Base-by-base conservation (phyloP, 2,797 vertebrate species). In the Dipus sagitta region DNA sequence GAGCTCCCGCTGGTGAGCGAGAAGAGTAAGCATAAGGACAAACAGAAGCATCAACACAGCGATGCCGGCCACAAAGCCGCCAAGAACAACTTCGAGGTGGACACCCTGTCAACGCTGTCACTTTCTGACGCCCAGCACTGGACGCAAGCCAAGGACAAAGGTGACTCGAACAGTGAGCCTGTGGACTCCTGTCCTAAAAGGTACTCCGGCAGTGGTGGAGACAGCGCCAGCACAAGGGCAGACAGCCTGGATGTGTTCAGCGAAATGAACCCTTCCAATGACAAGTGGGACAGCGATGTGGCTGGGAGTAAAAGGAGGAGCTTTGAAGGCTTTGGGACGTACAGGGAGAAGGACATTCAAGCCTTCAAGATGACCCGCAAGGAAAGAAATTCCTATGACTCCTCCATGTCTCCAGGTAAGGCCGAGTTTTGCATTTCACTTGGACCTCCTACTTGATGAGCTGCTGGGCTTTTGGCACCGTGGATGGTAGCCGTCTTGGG, bases 301-400 rank as follows among this genome's bases (percentile, higher is more conserved):
- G 98, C 97, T 84, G 98, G 98, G 96, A 98, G 97, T 98, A 99
- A 99, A 98, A 99, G 99, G 97, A 98, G 98, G 97, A 99, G 98
- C 93, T 98, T 99, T 84, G 97, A 99, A 97, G 99, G 99, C 88
- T 99, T 99, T 98, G 99, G 99, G 95, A 98, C 98, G 1, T 99
- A 98, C 98, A 98, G 98, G 98, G 99, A 99, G 97, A 99, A 99
- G 97, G 99, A 99, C 98, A 97, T 99, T 96, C 99, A 99, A 96
- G 98, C 99, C 90, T 99, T 99, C 98, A 99, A 99, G 97, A 98
- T 98, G 91, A 98, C 98, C 94, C 98, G 98, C 96, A 99, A 99
- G 96, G 99, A 99, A 85, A 98, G 98, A 97, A 98, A 87, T 96
- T 92, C 95, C 95, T 99, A 98, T 1, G 98, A 99, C 94, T 98